These are phyloP conservation scores for Lasioglossum figueresi DNA, from an alignment of 2,888 invertebrate species.

Conservation along the genomic window DNA sequence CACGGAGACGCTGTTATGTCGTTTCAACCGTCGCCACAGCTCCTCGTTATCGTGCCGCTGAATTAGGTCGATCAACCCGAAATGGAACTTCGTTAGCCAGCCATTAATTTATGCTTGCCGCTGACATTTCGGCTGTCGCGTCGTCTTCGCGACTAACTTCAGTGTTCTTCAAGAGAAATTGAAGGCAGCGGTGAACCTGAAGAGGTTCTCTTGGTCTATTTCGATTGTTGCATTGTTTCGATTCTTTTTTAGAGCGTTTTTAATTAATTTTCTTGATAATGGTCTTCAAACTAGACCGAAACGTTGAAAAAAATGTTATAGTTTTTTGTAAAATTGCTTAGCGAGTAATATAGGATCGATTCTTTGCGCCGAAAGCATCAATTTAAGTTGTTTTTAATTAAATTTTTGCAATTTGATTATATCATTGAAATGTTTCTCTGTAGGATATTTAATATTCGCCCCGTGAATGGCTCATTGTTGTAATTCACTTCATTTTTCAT, in stretches of 20 bases:
- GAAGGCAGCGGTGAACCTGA: too few species aligned
- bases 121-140: conserved; percentile 13
- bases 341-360: too few species aligned
- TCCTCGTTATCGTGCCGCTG: conserved; percentile 38
- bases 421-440: background rate
- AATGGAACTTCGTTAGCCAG: conserved; percentile 37
- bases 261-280: too few species aligned
- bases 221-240: background rate
- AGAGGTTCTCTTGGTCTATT: too few species aligned
- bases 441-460: background rate
- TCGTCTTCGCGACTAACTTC: background rate
- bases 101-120: conserved; percentile 43
- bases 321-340: too few species aligned
- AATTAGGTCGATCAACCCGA: conserved; percentile 45
- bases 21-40: conserved; percentile 18
- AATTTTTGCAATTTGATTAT: background rate
- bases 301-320: too few species aligned
- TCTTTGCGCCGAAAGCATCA: too few species aligned
- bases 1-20: background rate
- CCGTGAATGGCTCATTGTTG: background rate
- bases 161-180: background rate
- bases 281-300: too few species aligned
- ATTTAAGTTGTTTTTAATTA: too few species aligned
- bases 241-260: background rate
- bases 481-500: background rate